Conservation (phyloP, 2,797 vertebrate genomes). For the Threskiornis aethiopicus region DNA sequence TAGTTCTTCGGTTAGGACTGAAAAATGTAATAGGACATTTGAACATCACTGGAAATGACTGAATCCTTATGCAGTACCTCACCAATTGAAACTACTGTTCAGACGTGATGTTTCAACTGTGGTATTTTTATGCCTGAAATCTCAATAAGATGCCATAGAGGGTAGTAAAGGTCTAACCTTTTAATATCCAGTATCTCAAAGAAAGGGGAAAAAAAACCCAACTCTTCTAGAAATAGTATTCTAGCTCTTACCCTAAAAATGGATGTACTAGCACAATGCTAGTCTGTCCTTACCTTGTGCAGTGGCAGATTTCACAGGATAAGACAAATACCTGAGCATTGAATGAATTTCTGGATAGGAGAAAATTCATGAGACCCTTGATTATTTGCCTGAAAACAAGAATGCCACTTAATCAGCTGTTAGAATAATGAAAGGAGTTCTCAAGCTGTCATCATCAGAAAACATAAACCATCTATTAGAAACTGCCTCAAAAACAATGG, state of each 20-base stretch:
- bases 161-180: background rate
- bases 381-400: background rate
- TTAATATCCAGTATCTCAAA: background rate
- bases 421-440: background rate
- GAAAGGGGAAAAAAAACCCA: background rate
- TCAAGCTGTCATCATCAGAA: background rate
- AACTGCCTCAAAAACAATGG: background rate
- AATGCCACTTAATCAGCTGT: background rate
- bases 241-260: background rate
- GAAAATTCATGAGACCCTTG: background rate
- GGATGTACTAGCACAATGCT: background rate
- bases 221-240: background rate
- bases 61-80: background rate
- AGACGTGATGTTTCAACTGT: background rate
- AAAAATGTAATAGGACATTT: background rate
- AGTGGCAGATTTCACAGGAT: background rate
- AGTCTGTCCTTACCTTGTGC: background rate
- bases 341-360: background rate
- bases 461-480: background rate
- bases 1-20: background rate
- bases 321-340: background rate
- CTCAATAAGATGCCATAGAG: background rate
- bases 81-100: background rate
- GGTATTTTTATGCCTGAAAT: background rate
- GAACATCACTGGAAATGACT: background rate